Evolutionary conservation across 2,888 invertebrate species (phyloP).

Genomic region (Archips crataeganus): DNA sequence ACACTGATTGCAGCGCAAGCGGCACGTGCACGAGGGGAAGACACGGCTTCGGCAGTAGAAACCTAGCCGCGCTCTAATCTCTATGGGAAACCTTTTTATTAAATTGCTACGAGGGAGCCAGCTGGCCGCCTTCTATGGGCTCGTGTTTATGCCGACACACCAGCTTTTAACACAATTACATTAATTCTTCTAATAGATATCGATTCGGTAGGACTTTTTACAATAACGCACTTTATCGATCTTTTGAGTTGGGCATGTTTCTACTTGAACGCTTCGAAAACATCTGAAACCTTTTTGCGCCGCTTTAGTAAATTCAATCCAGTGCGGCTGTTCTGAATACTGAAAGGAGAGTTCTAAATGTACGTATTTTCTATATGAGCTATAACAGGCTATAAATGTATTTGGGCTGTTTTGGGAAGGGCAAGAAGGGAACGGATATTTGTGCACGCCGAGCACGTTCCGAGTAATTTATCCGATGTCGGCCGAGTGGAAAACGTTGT

Average conservation of each 20-base stretch:
- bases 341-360: constrained; percentile 29
- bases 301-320: constrained; percentile 37
- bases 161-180: constrained; percentile 67
- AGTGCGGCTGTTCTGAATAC: constrained; percentile 34
- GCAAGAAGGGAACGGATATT: constrained; percentile 57
- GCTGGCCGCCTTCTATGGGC: constrained; percentile 79
- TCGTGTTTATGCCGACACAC: constrained; percentile 67
- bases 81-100: constrained; percentile 83
- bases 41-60: constrained; percentile 21
- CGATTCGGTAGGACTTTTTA: constrained; percentile 10
- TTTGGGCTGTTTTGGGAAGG: constrained; percentile 39
- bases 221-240: not conserved
- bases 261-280: constrained; percentile 3
- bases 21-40: constrained; percentile 32
- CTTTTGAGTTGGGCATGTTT: not conserved
- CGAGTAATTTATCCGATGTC: constrained; percentile 64
- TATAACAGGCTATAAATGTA: constrained; percentile 51
- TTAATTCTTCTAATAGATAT: constrained; percentile 67
- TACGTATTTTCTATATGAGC: constrained; percentile 43
- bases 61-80: constrained; percentile 53
- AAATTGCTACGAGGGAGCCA: constrained; percentile 71
- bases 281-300: constrained; percentile 23
- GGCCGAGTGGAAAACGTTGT: constrained; percentile 77
- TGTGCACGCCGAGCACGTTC: constrained; percentile 73
- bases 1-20: constrained; percentile 35